These are phyloP conservation scores for Lypha dubia DNA, from an alignment of 2,888 invertebrate genomes.

Conservation along the genomic window DNA sequence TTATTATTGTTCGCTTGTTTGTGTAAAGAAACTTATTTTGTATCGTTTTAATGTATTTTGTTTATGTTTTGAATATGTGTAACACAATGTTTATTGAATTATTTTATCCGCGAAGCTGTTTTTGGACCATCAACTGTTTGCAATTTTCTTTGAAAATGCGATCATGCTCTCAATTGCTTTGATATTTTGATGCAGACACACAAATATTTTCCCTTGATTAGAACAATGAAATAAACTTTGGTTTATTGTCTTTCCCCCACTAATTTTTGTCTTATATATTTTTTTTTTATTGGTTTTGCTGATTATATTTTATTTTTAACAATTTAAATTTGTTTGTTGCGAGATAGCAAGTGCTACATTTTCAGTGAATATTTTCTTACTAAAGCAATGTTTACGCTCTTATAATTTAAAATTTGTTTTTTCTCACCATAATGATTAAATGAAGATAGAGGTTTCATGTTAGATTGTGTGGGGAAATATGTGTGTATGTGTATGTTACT, in stretches of 20 bases:
- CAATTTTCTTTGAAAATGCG: slow-evolving; percentile 46
- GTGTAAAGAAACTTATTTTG: slow-evolving; percentile 30
- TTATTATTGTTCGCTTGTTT: slow-evolving; percentile 48
- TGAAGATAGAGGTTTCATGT: too few species aligned
- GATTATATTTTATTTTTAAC: slow-evolving; percentile 45
- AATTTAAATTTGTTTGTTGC: slow-evolving; percentile 45
- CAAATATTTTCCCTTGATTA: background rate
- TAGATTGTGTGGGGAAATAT: too few species aligned
- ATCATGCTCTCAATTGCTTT: slow-evolving; percentile 24
- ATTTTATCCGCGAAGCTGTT: slow-evolving; percentile 49
- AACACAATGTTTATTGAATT: slow-evolving; percentile 16
- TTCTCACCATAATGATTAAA: too few species aligned
- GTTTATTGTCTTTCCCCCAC: slow-evolving; percentile 11
- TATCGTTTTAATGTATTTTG: slow-evolving; percentile 11
- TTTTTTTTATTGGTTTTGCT: background rate
- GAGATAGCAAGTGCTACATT: slow-evolving; percentile 33
- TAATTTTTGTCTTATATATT: slow-evolving; percentile 3
- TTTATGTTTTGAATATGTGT: background rate
- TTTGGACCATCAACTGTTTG: slow-evolving; percentile 61
- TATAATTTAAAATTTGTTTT: too few species aligned
- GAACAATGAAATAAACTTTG: background rate
- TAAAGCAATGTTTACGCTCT: too few species aligned
- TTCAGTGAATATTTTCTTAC: background rate
- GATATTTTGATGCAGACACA: background rate
- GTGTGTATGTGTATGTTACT: too few species aligned